Conservation (phyloP, 2,113 vertebrate species). For the Chaetops frenatus region DNA sequence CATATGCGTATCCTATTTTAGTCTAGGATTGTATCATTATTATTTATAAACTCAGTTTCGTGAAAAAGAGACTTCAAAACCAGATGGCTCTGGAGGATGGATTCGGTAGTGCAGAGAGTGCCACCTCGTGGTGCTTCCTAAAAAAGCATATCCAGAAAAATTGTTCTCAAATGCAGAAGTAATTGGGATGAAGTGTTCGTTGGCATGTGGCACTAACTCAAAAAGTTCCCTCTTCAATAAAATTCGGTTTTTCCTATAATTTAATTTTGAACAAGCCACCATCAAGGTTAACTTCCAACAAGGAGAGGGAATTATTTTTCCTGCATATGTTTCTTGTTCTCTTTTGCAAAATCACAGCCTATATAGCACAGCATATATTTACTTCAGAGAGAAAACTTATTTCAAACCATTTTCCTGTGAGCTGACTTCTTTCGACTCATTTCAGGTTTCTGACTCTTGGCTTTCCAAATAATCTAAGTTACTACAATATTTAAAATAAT, state of each 20-base stretch:
- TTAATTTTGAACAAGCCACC: not conserved
- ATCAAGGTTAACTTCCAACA: not conserved
- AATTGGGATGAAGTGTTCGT: not conserved
- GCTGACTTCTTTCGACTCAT: not conserved
- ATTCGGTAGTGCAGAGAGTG: not conserved
- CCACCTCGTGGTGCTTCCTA: constrained; percentile 11
- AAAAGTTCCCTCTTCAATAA: not conserved
- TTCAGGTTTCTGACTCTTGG: not conserved
- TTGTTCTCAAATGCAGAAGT: not conserved
- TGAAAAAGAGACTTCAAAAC: not conserved
- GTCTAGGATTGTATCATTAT: not conserved
- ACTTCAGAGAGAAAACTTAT: not conserved
- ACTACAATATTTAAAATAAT: not conserved
- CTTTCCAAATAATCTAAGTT: not conserved
- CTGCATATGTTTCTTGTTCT: not conserved
- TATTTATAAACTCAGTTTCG: constrained; percentile 22
- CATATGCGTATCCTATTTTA: constrained; percentile 20
- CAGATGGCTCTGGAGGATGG: not conserved
- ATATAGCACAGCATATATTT: not conserved
- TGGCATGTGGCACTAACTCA: not conserved
- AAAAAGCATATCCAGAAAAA: not conserved
- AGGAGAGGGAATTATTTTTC: not conserved
- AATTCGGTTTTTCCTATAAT: not conserved
- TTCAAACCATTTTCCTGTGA: not conserved
- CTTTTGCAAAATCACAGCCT: not conserved